Percentiles rank a stretch among this genome's conserved stretches.
Evolutionary conservation across 2,797 vertebrate species (phyloP).

Genomic region (Brachyalestes nurse): DNA sequence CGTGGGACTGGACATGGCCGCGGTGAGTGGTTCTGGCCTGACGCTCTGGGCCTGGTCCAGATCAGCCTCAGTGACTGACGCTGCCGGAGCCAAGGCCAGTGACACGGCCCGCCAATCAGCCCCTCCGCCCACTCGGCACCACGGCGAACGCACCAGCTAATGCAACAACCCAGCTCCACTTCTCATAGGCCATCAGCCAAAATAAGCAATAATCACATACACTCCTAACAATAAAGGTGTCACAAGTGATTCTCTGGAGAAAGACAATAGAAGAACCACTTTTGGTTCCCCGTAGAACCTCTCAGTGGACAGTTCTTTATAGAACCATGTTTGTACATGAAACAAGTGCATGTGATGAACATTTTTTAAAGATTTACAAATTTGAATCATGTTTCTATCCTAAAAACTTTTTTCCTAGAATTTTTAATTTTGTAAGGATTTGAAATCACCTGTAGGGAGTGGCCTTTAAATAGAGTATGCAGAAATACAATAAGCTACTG

Average conservation of each 20-base stretch:
- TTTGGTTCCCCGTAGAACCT: background rate
- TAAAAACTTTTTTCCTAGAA: background rate
- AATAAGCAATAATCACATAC: constrained; percentile 32
- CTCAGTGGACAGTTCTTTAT: background rate
- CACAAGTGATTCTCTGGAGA: background rate
- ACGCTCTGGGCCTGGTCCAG: constrained; percentile 66
- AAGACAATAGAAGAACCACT: background rate
- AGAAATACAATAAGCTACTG: background rate
- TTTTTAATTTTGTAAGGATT: background rate
- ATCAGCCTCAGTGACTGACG: constrained; percentile 64
- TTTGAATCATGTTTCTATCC: background rate
- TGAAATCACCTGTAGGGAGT: background rate
- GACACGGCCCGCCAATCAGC: constrained; percentile 38
- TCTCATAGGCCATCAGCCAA: constrained; percentile 4
- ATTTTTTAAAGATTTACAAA: background rate
- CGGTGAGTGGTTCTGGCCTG: constrained; percentile 64
- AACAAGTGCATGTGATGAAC: background rate
- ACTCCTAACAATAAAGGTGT: background rate
- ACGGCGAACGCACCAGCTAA: constrained; percentile 14
- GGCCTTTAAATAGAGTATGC: background rate
- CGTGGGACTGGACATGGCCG: constrained; percentile 72
- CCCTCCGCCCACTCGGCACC: constrained; percentile 25
- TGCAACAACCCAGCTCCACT: constrained; percentile 1
- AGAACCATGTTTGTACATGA: background rate
- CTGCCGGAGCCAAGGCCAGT: constrained; percentile 43